Conservation (phyloP, 2,888 invertebrate species). For the Auanema sp. region DNA sequence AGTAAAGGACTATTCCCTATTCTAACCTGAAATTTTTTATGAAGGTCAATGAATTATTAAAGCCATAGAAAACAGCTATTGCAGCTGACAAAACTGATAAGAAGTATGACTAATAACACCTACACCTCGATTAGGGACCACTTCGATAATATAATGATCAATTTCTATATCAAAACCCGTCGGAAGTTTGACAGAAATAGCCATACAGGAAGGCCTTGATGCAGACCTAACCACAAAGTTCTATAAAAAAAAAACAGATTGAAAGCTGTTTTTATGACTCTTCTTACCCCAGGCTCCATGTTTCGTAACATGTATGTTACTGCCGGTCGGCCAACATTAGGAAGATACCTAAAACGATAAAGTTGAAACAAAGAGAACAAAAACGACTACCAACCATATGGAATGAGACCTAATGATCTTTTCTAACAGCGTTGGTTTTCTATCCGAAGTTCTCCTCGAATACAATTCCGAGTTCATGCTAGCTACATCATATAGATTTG, state of each 20-base stretch:
- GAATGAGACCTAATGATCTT: slow-evolving; percentile 86
- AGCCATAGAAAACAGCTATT: background rate
- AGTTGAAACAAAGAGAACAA: background rate
- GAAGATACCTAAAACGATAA: slow-evolving; percentile 72
- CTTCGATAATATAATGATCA: slow-evolving; percentile 92
- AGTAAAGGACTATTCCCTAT: slow-evolving; percentile 90
- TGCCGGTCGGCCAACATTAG: slow-evolving; percentile 87
- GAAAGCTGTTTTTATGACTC: background rate
- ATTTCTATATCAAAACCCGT: slow-evolving; percentile 85
- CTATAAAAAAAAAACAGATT: slow-evolving; percentile 67
- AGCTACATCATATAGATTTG: slow-evolving; percentile 8
- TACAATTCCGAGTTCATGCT: background rate
- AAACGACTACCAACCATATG: slow-evolving; percentile 74
- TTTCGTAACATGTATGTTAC: slow-evolving; percentile 90
- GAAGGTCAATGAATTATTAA: slow-evolving; percentile 1
- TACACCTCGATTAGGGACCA: slow-evolving; percentile 61
- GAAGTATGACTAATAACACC: background rate
- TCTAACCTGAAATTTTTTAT: slow-evolving; percentile 69
- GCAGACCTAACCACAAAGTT: slow-evolving; percentile 93
- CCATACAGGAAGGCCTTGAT: slow-evolving; percentile 90
- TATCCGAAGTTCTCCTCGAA: slow-evolving; percentile 9
- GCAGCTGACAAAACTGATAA: background rate
- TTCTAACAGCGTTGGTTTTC: slow-evolving; percentile 70
- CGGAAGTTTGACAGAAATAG: slow-evolving; percentile 79
- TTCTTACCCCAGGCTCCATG: slow-evolving; percentile 84